A percentile compares a stretch with the other conserved stretches of the same genome.
Evolutionary conservation across 1,140 invertebrate species (phyloP).

Genomic region (Himalopsyche phryganea): DNA sequence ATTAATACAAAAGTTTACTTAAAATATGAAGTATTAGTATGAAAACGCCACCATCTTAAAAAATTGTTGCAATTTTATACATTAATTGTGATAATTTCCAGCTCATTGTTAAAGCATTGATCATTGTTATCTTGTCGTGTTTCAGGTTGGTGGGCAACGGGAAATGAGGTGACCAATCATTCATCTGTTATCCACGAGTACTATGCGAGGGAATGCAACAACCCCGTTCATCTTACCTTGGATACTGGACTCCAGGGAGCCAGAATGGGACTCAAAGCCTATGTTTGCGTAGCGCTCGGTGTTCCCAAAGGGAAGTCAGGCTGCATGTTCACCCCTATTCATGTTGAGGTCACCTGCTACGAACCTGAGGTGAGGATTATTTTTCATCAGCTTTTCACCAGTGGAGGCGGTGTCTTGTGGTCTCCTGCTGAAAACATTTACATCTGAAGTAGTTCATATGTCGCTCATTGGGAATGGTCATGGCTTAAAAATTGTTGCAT

Average conservation of each 20-base stretch:
- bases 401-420: not conserved
- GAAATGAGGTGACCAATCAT: constrained; percentile 93
- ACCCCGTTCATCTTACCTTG: constrained; percentile 91
- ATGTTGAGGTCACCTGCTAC: constrained; percentile 80
- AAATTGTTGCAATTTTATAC: too few species aligned
- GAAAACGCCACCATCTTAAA: too few species aligned
- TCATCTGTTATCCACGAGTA: constrained; percentile 97
- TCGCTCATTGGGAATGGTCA: too few species aligned
- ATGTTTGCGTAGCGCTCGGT: constrained; percentile 75
- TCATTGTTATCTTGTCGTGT: too few species aligned
- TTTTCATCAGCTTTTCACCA: not conserved
- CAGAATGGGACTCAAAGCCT: constrained; percentile 88
- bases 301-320: constrained; percentile 89
- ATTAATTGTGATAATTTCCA: too few species aligned
- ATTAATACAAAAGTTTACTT: too few species aligned
- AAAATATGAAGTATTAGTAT: too few species aligned
- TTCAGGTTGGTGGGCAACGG: constrained; percentile 94
- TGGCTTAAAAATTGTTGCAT: too few species aligned
- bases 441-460: too few species aligned
- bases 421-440: too few species aligned
- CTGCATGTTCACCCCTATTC: constrained; percentile 93
- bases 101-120: too few species aligned
- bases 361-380: constrained; percentile 72
- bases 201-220: constrained; percentile 88
- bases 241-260: constrained; percentile 81